A percentile compares a stretch with the other conserved stretches of the same genome.
These are phyloP conservation scores for Gouania willdenowi DNA, from an alignment of 2,797 vertebrate genomes.

Conservation along the genomic window DNA sequence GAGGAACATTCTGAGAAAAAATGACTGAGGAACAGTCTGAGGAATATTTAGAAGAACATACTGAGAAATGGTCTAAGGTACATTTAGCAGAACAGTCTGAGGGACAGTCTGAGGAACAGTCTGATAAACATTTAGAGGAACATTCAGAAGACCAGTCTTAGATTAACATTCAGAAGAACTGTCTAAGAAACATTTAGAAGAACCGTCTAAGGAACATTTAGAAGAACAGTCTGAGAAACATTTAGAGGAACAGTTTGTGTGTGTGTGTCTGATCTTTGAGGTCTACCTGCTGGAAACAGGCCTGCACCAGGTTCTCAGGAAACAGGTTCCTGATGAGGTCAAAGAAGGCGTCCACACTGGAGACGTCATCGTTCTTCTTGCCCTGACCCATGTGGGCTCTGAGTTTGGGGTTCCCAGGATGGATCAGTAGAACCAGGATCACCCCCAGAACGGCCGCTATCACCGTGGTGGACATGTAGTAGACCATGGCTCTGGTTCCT, in stretches of 20 bases:
- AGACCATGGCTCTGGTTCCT: slow-evolving; percentile 94
- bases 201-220: no score
- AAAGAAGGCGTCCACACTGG: slow-evolving; percentile 92
- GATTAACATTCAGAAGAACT: no score
- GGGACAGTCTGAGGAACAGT: slow-evolving; percentile 13
- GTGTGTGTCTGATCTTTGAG: no score
- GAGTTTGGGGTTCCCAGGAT: slow-evolving; percentile 93
- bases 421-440: slow-evolving; percentile 89
- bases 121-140: no score
- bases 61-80: slow-evolving; percentile 1
- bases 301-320: slow-evolving; percentile 96
- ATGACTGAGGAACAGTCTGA: no score
- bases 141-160: no score
- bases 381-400: slow-evolving; percentile 90
- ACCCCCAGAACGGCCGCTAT: slow-evolving; percentile 92
- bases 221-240: background rate
- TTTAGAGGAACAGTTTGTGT: slow-evolving; percentile 11
- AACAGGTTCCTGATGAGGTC: slow-evolving; percentile 96
- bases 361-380: slow-evolving; percentile 94
- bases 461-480: slow-evolving; percentile 96
- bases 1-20: no score
- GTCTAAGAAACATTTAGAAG: no score
- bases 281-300: slow-evolving; percentile 96
- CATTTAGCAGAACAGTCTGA: no score
- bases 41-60: background rate